Base-by-base conservation (phyloP, 2,888 invertebrate genomes). In the Cosmorhoe ocellata region DNA sequence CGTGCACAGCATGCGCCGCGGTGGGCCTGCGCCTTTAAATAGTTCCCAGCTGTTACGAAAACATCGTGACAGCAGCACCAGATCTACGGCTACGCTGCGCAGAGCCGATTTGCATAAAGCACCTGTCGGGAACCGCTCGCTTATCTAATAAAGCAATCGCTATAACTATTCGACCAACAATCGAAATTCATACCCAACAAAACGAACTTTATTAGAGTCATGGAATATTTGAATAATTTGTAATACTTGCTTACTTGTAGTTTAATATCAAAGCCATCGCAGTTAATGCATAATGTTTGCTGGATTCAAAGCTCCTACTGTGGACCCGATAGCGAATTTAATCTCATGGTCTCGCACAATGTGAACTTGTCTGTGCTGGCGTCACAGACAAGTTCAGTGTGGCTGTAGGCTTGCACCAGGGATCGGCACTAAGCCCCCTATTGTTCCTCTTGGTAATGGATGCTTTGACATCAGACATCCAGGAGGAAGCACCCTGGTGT, bases 91-190 rank as follows among this genome's bases (percentile, higher is more conserved):
- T 42, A 57, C 53, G 46, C 57, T 59, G 46, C 11, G 46, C 33
- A 42, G 42, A 41, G 57, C 46, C 49, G 61, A 76, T 82, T 80
- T 81, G 71, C 79, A 82, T 74, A 74, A 73, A 65, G 70, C 79
- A 84, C 81, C 79, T 82, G 79, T 65, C 66, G 62, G 66, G 55
- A 59, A 39, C 60, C 46, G 22, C 51, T 40, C 36, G 56, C 63
- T 75, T 80, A 82, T 80, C 81, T 76, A 66, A 69, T 69, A 69
- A 68, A 74, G 58, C 72, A 71, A 81, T 80, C 75, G 62, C 45
- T 56, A 66, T 66, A 70, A 31, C 40, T 38, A 26, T 4, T 18
- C 30, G 70, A 65, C 63, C 61, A 66, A 54, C 64, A 68, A 71
- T 70, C 67, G 61, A 74, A 76, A 77, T 65, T 46, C 55, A 67